phyloP scores from a whole-genome alignment of 2,797 vertebrate genomes.

The Phoxinus dragarum region DNA sequence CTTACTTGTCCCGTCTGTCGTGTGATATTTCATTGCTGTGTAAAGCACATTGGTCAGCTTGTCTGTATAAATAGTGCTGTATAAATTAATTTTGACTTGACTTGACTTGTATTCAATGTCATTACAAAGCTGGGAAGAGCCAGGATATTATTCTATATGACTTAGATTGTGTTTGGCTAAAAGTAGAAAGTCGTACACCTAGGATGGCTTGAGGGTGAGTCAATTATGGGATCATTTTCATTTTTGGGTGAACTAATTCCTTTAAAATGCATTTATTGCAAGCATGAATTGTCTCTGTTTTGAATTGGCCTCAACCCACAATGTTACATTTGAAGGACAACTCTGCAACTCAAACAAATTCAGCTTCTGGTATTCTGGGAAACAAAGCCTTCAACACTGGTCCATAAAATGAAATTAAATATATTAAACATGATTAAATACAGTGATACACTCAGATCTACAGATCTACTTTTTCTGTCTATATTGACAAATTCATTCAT shows the following conservation, averaged over 20 bases:
- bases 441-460: background rate
- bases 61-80: too few species aligned
- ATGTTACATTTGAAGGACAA: background rate
- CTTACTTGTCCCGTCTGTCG: too few species aligned
- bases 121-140: too few species aligned
- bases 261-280: background rate
- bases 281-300: background rate
- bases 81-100: too few species aligned
- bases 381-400: background rate
- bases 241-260: background rate
- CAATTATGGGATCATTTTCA: background rate
- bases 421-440: background rate
- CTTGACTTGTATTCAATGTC: too few species aligned
- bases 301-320: background rate
- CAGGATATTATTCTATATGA: background rate
- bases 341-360: too few species aligned
- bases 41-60: too few species aligned
- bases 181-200: background rate
- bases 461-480: background rate
- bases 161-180: fast-evolving
- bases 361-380: background rate
- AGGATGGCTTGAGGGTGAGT: background rate
- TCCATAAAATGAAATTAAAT: background rate
- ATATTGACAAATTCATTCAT: background rate
- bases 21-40: too few species aligned